Evolutionary conservation across 1,140 invertebrate species (phyloP).

Genomic region (Drosophila littoralis): DNA sequence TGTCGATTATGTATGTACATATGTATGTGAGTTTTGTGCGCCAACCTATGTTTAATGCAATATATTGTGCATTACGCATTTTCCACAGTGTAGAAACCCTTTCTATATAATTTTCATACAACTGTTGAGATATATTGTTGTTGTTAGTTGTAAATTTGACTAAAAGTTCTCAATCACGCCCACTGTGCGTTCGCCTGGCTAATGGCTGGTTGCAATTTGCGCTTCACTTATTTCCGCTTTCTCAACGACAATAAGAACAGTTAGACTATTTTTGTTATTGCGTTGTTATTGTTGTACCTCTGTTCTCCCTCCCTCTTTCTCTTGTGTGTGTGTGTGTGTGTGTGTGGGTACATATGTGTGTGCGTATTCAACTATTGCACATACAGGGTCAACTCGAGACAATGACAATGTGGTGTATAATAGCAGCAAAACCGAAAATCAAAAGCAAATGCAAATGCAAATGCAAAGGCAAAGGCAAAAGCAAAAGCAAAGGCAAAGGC

Average conservation of each 20-base stretch:
- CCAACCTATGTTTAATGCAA: no score
- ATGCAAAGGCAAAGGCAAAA: constrained; percentile 16
- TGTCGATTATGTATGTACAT: no score
- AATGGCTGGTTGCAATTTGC: constrained; percentile 28
- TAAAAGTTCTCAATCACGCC: constrained; percentile 1
- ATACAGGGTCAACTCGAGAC: constrained; percentile 33
- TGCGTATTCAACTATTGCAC: constrained; percentile 10
- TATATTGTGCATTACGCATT: no score
- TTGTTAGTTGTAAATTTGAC: no score
- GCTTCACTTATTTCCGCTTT: constrained; percentile 42
- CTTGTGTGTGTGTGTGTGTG: constrained; percentile 10
- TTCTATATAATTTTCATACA: no score
- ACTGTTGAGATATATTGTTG: no score
- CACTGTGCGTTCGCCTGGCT: constrained; percentile 10
- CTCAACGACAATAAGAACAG: constrained; percentile 33
- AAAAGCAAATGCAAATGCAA: constrained; percentile 10
- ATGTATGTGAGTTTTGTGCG: no score
- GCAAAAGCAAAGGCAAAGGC: no score
- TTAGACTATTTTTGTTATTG: constrained; percentile 28
- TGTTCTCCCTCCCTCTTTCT: constrained; percentile 11
- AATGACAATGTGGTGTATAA: constrained; percentile 25
- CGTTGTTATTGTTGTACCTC: constrained; percentile 20
- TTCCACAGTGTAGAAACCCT: no score
- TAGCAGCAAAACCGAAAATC: constrained; percentile 1
- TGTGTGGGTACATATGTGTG: not conserved